phyloP scores from a whole-genome alignment of 2,888 invertebrate species.

The Seira musarum region DNA sequence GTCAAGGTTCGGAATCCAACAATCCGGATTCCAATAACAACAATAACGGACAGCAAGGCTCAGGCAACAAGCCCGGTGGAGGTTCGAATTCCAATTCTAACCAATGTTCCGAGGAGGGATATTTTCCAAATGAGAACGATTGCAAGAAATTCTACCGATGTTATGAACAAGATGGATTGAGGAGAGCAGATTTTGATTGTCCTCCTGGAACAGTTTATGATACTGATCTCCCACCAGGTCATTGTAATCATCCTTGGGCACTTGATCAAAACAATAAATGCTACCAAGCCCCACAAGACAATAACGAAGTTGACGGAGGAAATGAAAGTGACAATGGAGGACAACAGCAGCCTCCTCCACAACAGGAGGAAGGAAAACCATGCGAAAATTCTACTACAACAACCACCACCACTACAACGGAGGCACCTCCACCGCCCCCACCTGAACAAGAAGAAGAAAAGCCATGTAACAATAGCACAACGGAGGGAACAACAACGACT shows the following conservation, averaged over 20 bases:
- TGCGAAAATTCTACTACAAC: conserved; percentile 18
- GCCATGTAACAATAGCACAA: too few relatives aligned
- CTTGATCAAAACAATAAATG: conserved; percentile 58
- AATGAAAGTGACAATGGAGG: conserved; percentile 16
- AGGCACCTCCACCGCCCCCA: not conserved
- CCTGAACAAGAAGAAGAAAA: not conserved
- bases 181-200: conserved; percentile 63
- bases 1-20: conserved; percentile 42
- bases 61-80: conserved; percentile 44
- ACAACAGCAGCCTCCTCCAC: conserved; percentile 13
- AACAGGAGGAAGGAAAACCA: conserved; percentile 3
- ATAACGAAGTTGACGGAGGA: conserved; percentile 29
- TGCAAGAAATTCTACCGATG: conserved; percentile 62
- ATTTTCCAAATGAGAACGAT: conserved; percentile 46
- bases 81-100: conserved; percentile 49
- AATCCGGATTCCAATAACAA: conserved; percentile 14
- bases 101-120: conserved; percentile 59
- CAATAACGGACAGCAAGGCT: conserved; percentile 15
- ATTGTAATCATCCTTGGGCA: conserved; percentile 66
- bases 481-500: not conserved
- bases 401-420: not conserved
- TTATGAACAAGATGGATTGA: conserved; percentile 49
- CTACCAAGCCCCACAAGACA: conserved; percentile 46
- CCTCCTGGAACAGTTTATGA: conserved; percentile 64
- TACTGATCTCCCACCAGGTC: conserved; percentile 49